Base-by-base conservation (phyloP, 2,113 vertebrate species). In the Equus quagga region DNA sequence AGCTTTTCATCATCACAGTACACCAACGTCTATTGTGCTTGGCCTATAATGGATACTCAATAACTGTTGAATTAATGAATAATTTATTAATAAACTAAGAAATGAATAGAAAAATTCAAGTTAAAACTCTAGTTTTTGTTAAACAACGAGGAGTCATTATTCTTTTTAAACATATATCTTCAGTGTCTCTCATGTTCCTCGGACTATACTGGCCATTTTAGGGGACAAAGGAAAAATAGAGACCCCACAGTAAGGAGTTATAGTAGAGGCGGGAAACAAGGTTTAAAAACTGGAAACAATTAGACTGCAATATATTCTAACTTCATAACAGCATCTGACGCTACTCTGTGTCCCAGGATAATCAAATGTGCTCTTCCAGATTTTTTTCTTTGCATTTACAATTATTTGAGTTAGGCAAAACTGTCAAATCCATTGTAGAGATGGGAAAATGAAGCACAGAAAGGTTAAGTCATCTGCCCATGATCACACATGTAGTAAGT, bases 81-180 rank as follows among this genome's bases (percentile, higher is more conserved):
- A 41, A 70, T 83, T 46, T 76, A 85, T 62, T 60, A 72, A 41
- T 60, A 58, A 6, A 36, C 58, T 73, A 78, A 90, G 72, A 5
- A 73, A 94, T 79, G 31, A 89, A 23, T 56, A 79, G 33, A 93
- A 96, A 95, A 94, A 28, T 60, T 92, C 10, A 46, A 67, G 13
- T 56, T 36, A 75, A 95, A 91, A 41, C n/a, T 8, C 31, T 60
- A 28, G 23, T 87, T 75, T 75, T 85, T 8, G 6, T 64, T 54
- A 87, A 6, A 90, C 6, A 67, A 76, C 18, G 65, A 70, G 26
- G 91, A 84, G 56, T 24, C 28, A 49, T 84, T 91, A 80, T 86
- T 89, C 58, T 89, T 97, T 85, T 46, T 80, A 70, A 85, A 82
- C 2, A 85, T 8, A 8, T 23, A 7, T 64, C n/a, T 82, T 72